A percentile compares a stretch with the other conserved stretches of the same genome.
phyloP scores from a whole-genome alignment of 1,140 invertebrate genomes.

The Procambarus virginalis region DNA sequence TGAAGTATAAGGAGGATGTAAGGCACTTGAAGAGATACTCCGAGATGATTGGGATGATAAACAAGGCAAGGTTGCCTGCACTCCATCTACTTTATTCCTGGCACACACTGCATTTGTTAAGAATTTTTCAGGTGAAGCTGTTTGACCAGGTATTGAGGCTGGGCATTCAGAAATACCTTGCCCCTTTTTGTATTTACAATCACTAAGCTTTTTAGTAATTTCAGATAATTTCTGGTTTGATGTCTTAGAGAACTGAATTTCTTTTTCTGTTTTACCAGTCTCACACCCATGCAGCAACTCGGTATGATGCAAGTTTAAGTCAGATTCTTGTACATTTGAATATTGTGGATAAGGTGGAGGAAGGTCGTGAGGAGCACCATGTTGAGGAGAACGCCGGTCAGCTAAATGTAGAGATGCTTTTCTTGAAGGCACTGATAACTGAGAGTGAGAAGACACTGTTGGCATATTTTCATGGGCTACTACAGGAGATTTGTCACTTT shows the following conservation, averaged over 20 bases:
- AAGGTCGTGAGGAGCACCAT: conserved; percentile 27
- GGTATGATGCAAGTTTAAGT: neutral
- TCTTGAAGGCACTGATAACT: neutral
- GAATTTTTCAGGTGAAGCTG: neutral
- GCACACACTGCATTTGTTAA: neutral
- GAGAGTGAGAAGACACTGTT: neutral
- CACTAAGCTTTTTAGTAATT: conserved; percentile 3
- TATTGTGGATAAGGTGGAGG: conserved; percentile 48
- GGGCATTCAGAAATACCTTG: neutral
- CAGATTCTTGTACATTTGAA: neutral
- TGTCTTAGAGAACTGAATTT: neutral
- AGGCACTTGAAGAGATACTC: neutral
- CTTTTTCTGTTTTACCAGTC: neutral
- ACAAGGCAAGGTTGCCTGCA: neutral
- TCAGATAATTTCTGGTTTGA: neutral
- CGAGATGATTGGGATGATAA: neutral
- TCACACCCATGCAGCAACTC: neutral
- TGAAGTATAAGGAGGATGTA: neutral
- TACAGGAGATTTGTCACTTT: neutral
- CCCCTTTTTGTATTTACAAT: conserved; percentile 3
- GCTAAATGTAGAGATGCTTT: neutral
- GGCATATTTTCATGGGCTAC: neutral
- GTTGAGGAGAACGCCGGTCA: neutral
- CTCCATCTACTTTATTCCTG: neutral
- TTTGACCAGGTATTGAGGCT: neutral